Conservation (phyloP, 1,140 invertebrate genomes). For the Gyrodactylus bullatarudis region DNA sequence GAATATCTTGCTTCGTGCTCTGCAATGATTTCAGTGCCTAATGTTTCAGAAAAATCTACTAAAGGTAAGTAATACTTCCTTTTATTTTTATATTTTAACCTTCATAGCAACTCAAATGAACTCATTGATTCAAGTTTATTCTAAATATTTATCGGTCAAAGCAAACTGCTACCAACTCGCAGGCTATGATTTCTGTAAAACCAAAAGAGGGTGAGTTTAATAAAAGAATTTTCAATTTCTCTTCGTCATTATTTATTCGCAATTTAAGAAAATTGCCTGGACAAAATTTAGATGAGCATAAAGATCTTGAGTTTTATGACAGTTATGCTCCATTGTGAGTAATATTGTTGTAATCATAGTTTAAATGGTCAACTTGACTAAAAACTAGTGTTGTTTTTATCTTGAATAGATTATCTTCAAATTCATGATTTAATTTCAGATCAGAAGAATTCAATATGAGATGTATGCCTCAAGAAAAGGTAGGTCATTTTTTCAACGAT, state of each 20-base stretch:
- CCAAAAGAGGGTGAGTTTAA: background rate
- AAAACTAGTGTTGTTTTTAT: background rate
- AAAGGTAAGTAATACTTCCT: background rate
- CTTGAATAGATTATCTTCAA: background rate
- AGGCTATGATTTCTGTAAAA: background rate
- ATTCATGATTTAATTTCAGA: no score
- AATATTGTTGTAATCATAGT: background rate
- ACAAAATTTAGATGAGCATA: no score
- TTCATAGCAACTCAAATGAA: background rate
- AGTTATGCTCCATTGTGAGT: background rate
- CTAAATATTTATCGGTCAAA: background rate
- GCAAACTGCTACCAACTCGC: background rate
- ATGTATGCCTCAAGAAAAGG: background rate
- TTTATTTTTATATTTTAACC: background rate
- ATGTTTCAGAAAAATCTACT: conserved; percentile 55
- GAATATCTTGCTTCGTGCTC: conserved; percentile 96
- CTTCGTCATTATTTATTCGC: no score
- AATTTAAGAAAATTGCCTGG: no score
- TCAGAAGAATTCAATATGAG: background rate
- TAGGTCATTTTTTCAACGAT: background rate
- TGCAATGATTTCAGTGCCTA: conserved; percentile 81
- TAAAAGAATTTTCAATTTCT: background rate
- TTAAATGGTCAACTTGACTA: background rate
- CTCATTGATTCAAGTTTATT: background rate
- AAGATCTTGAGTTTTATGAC: background rate